Base-by-base conservation (phyloP, 2,797 vertebrate genomes). In the Sebastes minor region DNA sequence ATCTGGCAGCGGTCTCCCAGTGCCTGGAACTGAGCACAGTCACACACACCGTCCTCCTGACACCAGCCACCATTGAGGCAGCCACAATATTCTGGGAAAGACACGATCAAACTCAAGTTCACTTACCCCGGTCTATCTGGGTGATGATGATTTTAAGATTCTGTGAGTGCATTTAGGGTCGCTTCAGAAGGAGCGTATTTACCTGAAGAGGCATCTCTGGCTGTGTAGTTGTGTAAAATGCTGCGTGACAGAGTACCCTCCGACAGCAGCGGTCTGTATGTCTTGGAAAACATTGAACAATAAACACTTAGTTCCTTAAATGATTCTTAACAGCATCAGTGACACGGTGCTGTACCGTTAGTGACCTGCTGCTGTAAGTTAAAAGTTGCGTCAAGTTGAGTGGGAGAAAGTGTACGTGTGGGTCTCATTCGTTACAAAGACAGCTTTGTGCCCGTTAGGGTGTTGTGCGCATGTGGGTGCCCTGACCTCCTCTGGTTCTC, bases 41-140 rank as follows among this genome's bases (percentile, higher is more conserved):
- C 99, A 95, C 99, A 99, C 85, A 93, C 94, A 89, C 97, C 98
- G 30, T 95, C 91, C 78, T 97, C 96, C 87, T 97, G 97, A 96
- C 99, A 99, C 95, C 96, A 96, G 90, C 98, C 98, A 74, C 98
- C 99, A 86, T 99, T 99, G 93, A 99, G 98, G 92, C 99, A 99
- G 85, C 96, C 96, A 69, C 99, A 99, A 65, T 96, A 96, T 93
- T 96, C 99, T 99, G 92, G 75, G 65, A 66, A 93, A 32, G 25
- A 28, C 9, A 30, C 1, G 14, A 62, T 71, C 56, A 86, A 68
- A 74, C 55, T 73, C 27, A 80, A 74, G 52, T 70, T 81, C n/a
- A 67, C 28, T 76, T 59, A 57, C 6, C 16, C 23, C 4, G 0
- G 20, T 28, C 16, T 35, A 16, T 33, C 49, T 52, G 60, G n/a